Evolutionary conservation across 2,113 vertebrate genomes (phyloP), one percentile per base, ranked within the genome.

Genomic region (Lepus americanus): DNA sequence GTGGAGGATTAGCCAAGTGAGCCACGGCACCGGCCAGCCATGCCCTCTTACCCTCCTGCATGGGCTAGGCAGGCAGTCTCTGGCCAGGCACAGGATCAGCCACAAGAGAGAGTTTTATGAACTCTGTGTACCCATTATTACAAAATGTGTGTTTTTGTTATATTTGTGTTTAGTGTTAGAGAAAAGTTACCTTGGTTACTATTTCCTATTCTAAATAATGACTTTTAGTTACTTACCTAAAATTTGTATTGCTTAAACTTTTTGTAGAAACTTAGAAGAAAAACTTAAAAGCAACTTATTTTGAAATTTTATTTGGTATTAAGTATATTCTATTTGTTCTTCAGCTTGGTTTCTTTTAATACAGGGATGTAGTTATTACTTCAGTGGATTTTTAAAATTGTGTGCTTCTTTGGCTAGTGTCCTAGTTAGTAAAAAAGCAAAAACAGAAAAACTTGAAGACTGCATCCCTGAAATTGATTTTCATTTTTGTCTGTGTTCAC

Each of bases 281-380:
- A 78, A 36, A 81, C 83, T 93, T 23, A 59, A 89, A 88, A 59
- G 51, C 72, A 49, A 73, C 31, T 31, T 92, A 10, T 70, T 92
- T 85, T 82, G 84, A 81, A 23, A 29, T 73, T 94, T 95, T 94
- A 59, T 66, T 90, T 95, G 67, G 55, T 88, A 66, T 92, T 79
- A 87, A 80, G 33, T 87, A 49, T 59, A 51, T 36, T 61, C 29
- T 84, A 12, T 69, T 88, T 59, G 16, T 92, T 94, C 13, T 93
- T 89, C 16, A 76, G 5, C 61, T 93, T 94, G 61, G 51, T 92
- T 94, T 84, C 49, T 44, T 39, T 67, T 89, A 19, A 16, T 33
- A 49, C 22, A 64, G 63, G 67, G 64, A 87, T 27, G 31, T 53
- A 33, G 44, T 12, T 70, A 0, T 88, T 89, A 73, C 23, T 89